Percentiles rank a stretch among this genome's conserved stretches.
Evolutionary conservation across 1,140 invertebrate species (phyloP).

Genomic region (Calephelis nemesis): DNA sequence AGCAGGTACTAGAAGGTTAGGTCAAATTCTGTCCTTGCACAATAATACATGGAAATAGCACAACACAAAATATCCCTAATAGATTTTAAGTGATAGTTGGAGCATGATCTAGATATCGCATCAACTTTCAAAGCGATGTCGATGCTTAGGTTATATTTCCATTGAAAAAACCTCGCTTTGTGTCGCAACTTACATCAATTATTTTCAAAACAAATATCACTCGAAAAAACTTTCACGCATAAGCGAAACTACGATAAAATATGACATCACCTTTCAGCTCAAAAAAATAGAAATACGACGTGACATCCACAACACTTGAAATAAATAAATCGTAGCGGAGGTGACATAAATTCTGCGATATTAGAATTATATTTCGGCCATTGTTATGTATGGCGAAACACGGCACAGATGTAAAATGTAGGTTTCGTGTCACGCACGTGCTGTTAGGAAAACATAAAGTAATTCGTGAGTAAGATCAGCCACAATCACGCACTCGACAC

Average conservation of each 20-base stretch:
- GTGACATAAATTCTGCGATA: constrained; percentile 7
- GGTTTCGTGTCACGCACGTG: not conserved
- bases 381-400: constrained; percentile 11
- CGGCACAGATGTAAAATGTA: constrained; percentile 14
- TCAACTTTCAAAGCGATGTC: too few relatives aligned
- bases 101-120: too few relatives aligned
- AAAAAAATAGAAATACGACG: constrained; percentile 14
- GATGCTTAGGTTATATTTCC: too few relatives aligned
- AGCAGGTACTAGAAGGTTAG: too few relatives aligned
- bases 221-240: not conserved
- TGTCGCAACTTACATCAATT: not conserved
- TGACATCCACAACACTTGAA: constrained; percentile 2
- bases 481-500: not conserved
- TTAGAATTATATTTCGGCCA: constrained; percentile 16
- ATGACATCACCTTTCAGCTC: not conserved
- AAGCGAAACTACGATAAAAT: not conserved
- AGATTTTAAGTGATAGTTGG: too few relatives aligned
- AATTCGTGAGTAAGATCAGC: constrained; percentile 10
- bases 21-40: too few relatives aligned
- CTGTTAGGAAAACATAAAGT: not conserved
- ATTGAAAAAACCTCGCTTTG: too few relatives aligned
- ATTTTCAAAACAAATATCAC: not conserved
- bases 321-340: constrained; percentile 9
- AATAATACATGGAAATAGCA: too few relatives aligned
- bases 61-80: too few relatives aligned